A percentile compares a stretch with the other conserved stretches of the same genome.
Conservation (phyloP, 2,797 vertebrate species). For the Alca torda region DNA sequence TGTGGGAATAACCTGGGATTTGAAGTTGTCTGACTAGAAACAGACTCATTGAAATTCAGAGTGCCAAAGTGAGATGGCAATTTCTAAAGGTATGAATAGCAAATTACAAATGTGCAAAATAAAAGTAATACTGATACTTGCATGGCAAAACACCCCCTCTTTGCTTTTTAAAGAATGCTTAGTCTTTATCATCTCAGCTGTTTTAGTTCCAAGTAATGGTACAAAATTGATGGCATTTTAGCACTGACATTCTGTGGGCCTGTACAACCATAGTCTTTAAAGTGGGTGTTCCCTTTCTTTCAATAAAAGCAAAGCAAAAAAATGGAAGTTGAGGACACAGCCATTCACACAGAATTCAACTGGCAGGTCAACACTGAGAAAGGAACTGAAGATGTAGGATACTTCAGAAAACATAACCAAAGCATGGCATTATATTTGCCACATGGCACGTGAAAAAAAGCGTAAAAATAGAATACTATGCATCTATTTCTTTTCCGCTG, state of each 20-base stretch:
- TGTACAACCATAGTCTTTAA: not conserved
- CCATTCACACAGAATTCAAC: not conserved
- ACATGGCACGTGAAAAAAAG: accelerated
- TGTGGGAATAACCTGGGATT: not conserved
- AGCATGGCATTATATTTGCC: not conserved
- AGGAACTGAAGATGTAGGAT: not conserved
- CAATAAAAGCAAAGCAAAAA: not conserved
- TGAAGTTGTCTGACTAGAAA: not conserved
- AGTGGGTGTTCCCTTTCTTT: not conserved
- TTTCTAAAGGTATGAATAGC: not conserved
- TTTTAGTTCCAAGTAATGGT: not conserved
- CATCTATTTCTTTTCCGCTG: not conserved
- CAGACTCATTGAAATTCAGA: not conserved
- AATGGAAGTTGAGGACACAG: not conserved
- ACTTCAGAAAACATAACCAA: not conserved
- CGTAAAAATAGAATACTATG: not conserved
- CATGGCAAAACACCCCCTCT: not conserved
- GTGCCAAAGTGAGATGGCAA: not conserved
- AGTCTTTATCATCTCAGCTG: not conserved
- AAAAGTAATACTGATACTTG: not conserved
- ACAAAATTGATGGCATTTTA: not conserved
- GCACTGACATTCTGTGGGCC: not conserved
- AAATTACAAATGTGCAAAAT: not conserved
- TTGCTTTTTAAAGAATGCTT: not conserved
- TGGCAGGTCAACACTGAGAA: not conserved